These are phyloP conservation scores for Ashinkailepas kermadecensis DNA, from an alignment of 2,888 invertebrate genomes.

Conservation along the genomic window DNA sequence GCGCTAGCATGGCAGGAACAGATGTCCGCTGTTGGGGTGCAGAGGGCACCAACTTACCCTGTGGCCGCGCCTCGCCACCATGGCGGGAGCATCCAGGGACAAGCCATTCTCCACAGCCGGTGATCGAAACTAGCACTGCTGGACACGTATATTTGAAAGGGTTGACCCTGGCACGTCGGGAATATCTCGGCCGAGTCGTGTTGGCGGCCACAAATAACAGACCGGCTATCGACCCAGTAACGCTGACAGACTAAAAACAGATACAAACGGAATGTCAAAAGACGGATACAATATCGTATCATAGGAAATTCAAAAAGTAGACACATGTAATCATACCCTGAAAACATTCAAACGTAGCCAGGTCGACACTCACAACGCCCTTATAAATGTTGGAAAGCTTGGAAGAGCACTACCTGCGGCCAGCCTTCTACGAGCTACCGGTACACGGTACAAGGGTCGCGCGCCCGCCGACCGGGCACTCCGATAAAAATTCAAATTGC, in stretches of 20 bases:
- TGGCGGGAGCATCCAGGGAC: too few species aligned
- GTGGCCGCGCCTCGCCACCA: too few species aligned
- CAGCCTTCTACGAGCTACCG: too few species aligned
- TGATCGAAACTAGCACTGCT: neutral
- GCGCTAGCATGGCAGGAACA: too few species aligned
- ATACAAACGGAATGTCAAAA: neutral
- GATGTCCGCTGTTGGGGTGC: too few species aligned
- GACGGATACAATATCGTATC: neutral
- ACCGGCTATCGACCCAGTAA: neutral
- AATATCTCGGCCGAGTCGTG: neutral
- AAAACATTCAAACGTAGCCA: too few species aligned
- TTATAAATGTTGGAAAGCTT: neutral
- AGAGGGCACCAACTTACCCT: too few species aligned
- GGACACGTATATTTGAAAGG: neutral
- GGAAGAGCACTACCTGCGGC: neutral
- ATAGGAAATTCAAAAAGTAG: neutral
- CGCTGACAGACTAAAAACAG: neutral
- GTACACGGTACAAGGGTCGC: neutral
- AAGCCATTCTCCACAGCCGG: too few species aligned
- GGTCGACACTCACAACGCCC: too few species aligned
- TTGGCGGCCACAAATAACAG: neutral
- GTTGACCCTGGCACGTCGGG: neutral
- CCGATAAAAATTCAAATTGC: constrained; percentile 4
- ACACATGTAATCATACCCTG: neutral
- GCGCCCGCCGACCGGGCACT: constrained; percentile 55